These are phyloP conservation scores for Mus caroli DNA, from an alignment of 2,797 vertebrate species.

Conservation along the genomic window DNA sequence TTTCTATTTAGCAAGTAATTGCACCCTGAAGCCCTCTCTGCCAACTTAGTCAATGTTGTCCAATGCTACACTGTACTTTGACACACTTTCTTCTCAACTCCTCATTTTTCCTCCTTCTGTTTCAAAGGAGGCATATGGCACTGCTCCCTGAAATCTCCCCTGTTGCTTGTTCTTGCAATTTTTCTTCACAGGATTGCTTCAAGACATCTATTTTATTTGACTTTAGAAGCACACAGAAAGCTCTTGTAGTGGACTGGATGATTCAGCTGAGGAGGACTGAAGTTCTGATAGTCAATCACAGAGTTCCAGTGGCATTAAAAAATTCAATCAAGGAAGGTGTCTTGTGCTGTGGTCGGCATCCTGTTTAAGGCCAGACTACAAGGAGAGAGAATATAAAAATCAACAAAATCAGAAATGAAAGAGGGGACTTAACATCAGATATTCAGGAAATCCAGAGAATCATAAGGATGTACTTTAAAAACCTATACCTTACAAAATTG, in stretches of 20 bases:
- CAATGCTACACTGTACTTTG: background rate
- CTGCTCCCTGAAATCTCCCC: background rate
- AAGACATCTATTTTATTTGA: background rate
- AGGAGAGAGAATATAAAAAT: background rate
- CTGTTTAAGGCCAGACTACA: background rate
- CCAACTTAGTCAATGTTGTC: background rate
- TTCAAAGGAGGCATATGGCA: background rate
- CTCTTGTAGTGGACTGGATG: background rate
- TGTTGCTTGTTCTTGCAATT: background rate
- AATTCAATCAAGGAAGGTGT: background rate
- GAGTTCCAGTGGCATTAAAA: background rate
- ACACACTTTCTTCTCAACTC: background rate
- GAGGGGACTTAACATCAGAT: background rate
- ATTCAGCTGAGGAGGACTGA: background rate
- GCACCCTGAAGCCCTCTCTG: background rate
- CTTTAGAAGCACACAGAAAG: background rate
- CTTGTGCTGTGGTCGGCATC: background rate
- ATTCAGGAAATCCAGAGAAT: background rate
- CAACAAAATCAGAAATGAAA: background rate
- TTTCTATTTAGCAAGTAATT: background rate
- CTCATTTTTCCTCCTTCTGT: background rate
- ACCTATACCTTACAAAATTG: background rate
- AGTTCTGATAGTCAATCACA: slow-evolving; percentile 22
- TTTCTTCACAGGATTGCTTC: background rate
- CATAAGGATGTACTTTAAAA: background rate